Percentiles rank a stretch among this genome's conserved stretches.
Conservation (phyloP, 2,888 invertebrate species). For the Lasius fuliginosus region DNA sequence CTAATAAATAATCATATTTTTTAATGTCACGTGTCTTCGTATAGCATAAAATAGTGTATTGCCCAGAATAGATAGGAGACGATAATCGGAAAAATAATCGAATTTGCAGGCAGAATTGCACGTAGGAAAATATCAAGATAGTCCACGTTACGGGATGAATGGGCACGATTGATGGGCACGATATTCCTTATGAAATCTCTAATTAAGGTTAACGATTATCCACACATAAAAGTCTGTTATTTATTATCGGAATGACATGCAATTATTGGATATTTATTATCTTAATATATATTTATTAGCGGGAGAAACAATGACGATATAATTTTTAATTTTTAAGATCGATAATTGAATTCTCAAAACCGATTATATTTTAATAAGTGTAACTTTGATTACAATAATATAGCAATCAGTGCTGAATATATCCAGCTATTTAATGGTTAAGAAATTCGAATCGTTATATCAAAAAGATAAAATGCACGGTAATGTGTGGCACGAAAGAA, state of each 20-base stretch:
- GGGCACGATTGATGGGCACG: conserved; percentile 3
- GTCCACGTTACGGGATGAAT: not conserved
- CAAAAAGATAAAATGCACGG: not conserved
- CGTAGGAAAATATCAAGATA: conserved; percentile 17
- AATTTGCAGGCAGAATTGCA: conserved; percentile 22
- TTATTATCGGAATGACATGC: conserved; percentile 12
- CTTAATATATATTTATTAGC: conserved; percentile 2
- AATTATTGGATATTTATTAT: conserved; percentile 13
- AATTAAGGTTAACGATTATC: conserved; percentile 43
- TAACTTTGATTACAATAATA: not conserved
- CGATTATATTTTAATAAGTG: conserved; percentile 1
- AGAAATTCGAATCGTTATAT: conserved; percentile 10
- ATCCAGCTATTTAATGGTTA: not conserved
- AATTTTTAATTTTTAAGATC: not conserved
- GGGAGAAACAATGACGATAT: not conserved
- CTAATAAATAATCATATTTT: not conserved
- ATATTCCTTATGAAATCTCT: conserved; percentile 45
- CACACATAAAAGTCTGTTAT: conserved; percentile 1
- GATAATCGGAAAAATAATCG: conserved; percentile 28
- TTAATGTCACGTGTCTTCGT: not conserved
- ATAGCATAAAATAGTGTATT: not conserved
- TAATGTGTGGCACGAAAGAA: conserved; percentile 5
- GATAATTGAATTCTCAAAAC: not conserved
- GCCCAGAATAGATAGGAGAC: not conserved
- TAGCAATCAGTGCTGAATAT: not conserved